These are phyloP conservation scores for Melanostoma mellinum DNA, from an alignment of 2,888 invertebrate species.

Conservation along the genomic window DNA sequence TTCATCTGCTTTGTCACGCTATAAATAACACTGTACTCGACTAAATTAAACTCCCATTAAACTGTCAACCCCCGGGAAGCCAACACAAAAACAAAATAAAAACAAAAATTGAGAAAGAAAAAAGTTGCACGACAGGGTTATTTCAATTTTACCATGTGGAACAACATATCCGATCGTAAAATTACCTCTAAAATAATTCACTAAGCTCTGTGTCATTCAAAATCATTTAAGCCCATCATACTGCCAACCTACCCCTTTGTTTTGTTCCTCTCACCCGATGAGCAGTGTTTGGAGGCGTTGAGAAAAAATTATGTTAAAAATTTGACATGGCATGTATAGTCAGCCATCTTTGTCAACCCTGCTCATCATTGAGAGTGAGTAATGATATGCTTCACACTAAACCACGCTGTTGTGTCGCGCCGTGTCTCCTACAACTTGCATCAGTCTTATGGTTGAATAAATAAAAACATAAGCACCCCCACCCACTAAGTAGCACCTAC, in stretches of 20 bases:
- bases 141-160: constrained; percentile 41
- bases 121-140: constrained; percentile 38
- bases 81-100: background rate
- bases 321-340: constrained; percentile 54
- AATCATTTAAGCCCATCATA: constrained; percentile 57
- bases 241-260: background rate
- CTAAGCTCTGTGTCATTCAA: constrained; percentile 63
- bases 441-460: constrained; percentile 43
- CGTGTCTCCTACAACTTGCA: background rate
- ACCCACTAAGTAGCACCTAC: constrained; percentile 20
- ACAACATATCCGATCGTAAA: constrained; percentile 26
- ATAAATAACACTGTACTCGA: constrained; percentile 53
- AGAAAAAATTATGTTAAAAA: constrained; percentile 25
- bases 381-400: constrained; percentile 19
- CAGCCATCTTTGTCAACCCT: constrained; percentile 53
- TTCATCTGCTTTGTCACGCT: constrained; percentile 57
- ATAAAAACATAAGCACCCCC: constrained; percentile 39
- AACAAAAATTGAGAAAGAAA: constrained; percentile 7
- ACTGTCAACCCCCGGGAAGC: constrained; percentile 30
- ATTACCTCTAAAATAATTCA: constrained; percentile 53
- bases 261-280: background rate
- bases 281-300: background rate
- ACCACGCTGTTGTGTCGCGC: background rate
- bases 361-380: constrained; percentile 36
- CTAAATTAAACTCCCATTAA: constrained; percentile 63